These are phyloP conservation scores for Gryon sp. DNA, from an alignment of 1,140 invertebrate genomes.

Conservation along the genomic window DNA sequence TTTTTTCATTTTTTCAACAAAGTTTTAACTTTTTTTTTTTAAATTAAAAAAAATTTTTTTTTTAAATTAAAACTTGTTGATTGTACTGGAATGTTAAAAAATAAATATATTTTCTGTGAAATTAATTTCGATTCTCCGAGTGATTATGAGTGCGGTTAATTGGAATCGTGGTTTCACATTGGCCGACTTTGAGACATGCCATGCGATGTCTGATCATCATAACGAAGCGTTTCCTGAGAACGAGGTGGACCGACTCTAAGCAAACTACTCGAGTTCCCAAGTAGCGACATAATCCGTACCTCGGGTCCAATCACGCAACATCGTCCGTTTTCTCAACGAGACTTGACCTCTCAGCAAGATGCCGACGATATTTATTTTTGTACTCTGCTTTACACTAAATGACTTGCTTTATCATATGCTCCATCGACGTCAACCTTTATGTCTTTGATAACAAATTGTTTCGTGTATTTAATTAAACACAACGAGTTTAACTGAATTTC, in stretches of 20 bases:
- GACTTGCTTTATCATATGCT: constrained; percentile 14
- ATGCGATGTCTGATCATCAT: constrained; percentile 68
- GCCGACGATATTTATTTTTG: constrained; percentile 28
- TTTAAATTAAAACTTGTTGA: no score
- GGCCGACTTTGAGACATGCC: constrained; percentile 56
- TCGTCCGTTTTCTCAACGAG: constrained; percentile 34
- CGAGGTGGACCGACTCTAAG: constrained; percentile 61
- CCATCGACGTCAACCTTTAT: constrained; percentile 1
- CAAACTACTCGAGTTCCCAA: constrained; percentile 59
- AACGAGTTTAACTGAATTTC: constrained; percentile 6
- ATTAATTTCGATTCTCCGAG: constrained; percentile 14
- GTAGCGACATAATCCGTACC: constrained; percentile 54
- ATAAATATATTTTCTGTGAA: no score
- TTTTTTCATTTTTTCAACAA: no score
- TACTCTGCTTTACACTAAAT: constrained; percentile 20
- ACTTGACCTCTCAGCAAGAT: constrained; percentile 64
- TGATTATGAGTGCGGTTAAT: constrained; percentile 35
- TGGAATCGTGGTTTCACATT: constrained; percentile 29
- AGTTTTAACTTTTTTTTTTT: no score
- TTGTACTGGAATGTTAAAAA: no score
- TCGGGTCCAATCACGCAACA: constrained; percentile 46
- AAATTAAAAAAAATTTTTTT: no score
- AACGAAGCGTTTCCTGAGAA: constrained; percentile 75
- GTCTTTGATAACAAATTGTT: constrained; percentile 14
- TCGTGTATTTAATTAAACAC: constrained; percentile 20